A percentile compares a stretch with the other conserved stretches of the same genome.
phyloP scores from a whole-genome alignment of 2,797 vertebrate species.

The Echiichthys vipera region DNA sequence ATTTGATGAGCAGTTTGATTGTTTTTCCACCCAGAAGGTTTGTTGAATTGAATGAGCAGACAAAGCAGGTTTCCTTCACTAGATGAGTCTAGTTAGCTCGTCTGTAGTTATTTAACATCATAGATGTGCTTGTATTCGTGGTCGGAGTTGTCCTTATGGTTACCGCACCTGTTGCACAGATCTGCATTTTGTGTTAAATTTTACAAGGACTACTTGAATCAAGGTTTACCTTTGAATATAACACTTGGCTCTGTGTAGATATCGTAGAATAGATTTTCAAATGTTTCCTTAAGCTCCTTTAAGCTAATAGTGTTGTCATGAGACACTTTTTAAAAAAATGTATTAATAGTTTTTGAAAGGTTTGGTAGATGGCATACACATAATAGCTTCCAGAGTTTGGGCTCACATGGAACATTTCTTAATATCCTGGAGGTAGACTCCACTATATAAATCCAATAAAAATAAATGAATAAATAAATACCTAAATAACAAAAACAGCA shows the following conservation, averaged over 20 bases:
- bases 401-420: too few species aligned
- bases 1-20: constrained; percentile 88
- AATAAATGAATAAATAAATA: too few species aligned
- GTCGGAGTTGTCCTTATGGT: neutral
- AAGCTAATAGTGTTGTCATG: constrained; percentile 19
- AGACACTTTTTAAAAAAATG: too few species aligned
- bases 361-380: too few species aligned
- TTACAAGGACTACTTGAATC: neutral
- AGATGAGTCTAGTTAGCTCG: constrained; percentile 28
- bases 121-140: neutral
- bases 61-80: constrained; percentile 4
- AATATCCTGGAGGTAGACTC: too few species aligned
- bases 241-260: constrained; percentile 11
- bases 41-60: constrained; percentile 73
- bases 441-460: too few species aligned
- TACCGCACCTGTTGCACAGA: neutral
- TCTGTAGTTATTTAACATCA: constrained; percentile 6
- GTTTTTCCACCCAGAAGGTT: constrained; percentile 89
- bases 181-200: neutral
- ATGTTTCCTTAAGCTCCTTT: constrained; percentile 10
- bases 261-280: too few species aligned
- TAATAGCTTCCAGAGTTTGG: too few species aligned
- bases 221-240: constrained; percentile 18
- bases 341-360: too few species aligned
- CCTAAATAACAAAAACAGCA: too few species aligned